Percentiles rank a stretch among this genome's conserved stretches.
These are phyloP conservation scores for Meiosimyza decipiens DNA, from an alignment of 2,888 invertebrate species.

Conservation along the genomic window DNA sequence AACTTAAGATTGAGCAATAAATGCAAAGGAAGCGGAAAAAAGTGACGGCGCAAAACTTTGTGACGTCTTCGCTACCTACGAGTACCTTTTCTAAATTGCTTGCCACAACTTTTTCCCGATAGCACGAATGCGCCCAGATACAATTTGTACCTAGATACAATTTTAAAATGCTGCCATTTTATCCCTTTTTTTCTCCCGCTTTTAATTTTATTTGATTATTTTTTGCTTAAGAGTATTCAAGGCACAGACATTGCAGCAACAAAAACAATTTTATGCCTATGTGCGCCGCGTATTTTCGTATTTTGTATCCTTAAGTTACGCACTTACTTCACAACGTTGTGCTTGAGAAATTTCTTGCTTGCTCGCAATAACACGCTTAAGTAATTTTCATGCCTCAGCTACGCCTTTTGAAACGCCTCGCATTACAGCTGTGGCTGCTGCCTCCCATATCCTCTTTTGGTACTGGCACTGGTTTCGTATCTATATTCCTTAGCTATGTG, in stretches of 20 bases:
- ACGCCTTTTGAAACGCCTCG: conserved; percentile 54
- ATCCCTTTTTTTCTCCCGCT: conserved; percentile 11
- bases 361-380: conserved; percentile 65
- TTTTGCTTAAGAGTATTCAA: background rate
- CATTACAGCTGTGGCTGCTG: background rate
- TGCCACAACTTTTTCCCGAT: background rate
- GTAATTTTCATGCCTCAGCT: conserved; percentile 64
- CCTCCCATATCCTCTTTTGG: background rate
- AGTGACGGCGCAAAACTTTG: background rate
- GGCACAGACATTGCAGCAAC: background rate
- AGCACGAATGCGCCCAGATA: background rate
- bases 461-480: background rate
- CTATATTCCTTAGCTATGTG: too few species aligned
- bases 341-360: conserved; percentile 26
- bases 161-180: conserved; percentile 26
- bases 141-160: conserved; percentile 9
- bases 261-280: conserved; percentile 26
- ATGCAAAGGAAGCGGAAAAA: background rate
- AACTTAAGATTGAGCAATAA: conserved; percentile 27
- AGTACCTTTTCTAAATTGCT: background rate
- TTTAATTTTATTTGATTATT: conserved; percentile 22
- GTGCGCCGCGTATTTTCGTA: background rate
- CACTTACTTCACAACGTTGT: background rate
- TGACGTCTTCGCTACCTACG: background rate
- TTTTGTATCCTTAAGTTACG: conserved; percentile 14